Percentiles rank a stretch among this genome's conserved stretches.
These are phyloP conservation scores for Oncorhynchus kisutch DNA, from an alignment of 2,113 vertebrate species.

Conservation along the genomic window DNA sequence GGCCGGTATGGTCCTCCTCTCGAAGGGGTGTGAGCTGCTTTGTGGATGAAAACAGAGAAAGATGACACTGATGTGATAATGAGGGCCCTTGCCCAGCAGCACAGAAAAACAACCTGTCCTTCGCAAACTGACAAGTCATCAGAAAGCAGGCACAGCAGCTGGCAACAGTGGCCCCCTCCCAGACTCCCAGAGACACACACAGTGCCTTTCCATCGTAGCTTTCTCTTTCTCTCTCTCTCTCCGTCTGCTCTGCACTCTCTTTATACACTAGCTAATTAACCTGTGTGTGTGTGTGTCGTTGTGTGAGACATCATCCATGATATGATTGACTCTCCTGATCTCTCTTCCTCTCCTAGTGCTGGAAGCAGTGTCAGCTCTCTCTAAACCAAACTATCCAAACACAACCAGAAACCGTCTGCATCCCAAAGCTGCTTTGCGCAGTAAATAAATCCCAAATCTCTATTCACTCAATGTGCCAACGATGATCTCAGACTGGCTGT, in stretches of 20 bases:
- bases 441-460: too few relatives aligned
- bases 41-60: constrained; percentile 64
- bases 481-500: too few relatives aligned
- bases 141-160: constrained; percentile 31
- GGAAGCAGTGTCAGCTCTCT: too few relatives aligned
- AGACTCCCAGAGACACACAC: too few relatives aligned
- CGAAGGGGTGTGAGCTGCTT: constrained; percentile 50
- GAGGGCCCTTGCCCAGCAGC: constrained; percentile 48
- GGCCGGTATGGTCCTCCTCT: constrained; percentile 12
- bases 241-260: not conserved
- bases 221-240: constrained; percentile 12
- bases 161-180: constrained; percentile 7
- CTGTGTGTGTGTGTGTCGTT: constrained; percentile 11
- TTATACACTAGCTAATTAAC: constrained; percentile 31
- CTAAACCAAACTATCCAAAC: too few relatives aligned
- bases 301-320: constrained; percentile 5
- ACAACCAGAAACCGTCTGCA: too few relatives aligned
- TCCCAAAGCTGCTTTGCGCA: too few relatives aligned
- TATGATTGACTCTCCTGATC: too few relatives aligned
- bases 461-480: too few relatives aligned
- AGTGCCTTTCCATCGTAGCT: not conserved
- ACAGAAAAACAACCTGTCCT: constrained; percentile 35
- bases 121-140: constrained; percentile 46
- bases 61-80: constrained; percentile 69
- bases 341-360: too few relatives aligned